Evolutionary conservation across 2,113 vertebrate genomes (phyloP).

Genomic region (Pristiophorus japonicus): DNA sequence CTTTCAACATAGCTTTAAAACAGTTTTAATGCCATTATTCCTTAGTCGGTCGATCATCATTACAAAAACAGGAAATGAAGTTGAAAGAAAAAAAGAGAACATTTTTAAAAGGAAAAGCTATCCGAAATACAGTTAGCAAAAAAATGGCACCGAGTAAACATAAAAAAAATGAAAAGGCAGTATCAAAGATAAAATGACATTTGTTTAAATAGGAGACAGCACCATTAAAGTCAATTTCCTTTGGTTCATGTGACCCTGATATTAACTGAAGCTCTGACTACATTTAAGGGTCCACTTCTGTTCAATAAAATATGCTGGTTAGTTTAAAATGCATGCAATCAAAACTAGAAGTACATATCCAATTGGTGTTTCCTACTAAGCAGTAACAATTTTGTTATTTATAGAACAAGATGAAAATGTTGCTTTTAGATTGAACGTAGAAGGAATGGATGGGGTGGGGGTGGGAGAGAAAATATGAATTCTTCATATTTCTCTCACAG

Average conservation of each 20-base stretch:
- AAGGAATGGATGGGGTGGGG: neutral
- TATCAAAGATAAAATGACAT: neutral
- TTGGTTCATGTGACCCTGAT: neutral
- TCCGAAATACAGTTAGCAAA: neutral
- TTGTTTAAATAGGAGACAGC: neutral
- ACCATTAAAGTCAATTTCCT: slow-evolving; percentile 5
- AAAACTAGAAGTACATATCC: neutral
- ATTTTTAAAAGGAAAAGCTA: neutral
- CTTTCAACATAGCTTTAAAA: neutral
- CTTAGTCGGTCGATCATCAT: neutral
- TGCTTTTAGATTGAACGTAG: neutral
- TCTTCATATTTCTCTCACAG: slow-evolving; percentile 32
- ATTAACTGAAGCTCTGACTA: neutral
- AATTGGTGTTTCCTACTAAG: slow-evolving; percentile 23
- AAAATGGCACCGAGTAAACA: neutral
- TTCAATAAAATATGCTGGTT: slow-evolving; percentile 31
- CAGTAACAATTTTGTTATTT: slow-evolving; percentile 10
- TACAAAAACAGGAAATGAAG: slow-evolving; percentile 15
- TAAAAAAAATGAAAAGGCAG: neutral
- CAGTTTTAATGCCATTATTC: neutral
- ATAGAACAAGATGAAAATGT: slow-evolving; percentile 15
- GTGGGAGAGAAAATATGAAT: slow-evolving; percentile 4
- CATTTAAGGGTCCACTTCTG: slow-evolving; percentile 6
- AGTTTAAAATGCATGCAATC: slow-evolving; percentile 31
- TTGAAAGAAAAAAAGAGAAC: neutral